These are phyloP conservation scores for Ctenosaura bakeri DNA, from an alignment of 2,797 vertebrate species.

Conservation along the genomic window DNA sequence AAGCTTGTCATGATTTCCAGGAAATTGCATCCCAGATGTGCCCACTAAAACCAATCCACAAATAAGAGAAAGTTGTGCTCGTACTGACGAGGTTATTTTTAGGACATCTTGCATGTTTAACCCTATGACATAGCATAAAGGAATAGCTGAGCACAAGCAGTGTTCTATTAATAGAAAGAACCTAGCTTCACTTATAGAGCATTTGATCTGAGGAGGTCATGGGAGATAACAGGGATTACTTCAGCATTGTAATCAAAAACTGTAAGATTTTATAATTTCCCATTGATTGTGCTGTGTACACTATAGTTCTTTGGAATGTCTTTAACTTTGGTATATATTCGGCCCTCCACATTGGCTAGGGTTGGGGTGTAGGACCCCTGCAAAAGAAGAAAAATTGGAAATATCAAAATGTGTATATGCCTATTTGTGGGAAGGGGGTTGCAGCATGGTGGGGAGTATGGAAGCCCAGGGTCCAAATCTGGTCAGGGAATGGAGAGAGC, in stretches of 20 bases:
- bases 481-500: no score
- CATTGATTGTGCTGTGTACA: neutral
- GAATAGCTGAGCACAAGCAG: neutral
- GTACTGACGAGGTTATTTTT: neutral
- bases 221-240: neutral
- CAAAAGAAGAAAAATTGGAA: no score
- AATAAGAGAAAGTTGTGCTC: neutral
- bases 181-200: neutral
- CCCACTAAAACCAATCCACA: neutral
- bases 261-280: neutral
- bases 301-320: no score
- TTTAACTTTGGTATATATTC: neutral
- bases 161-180: neutral
- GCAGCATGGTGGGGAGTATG: no score
- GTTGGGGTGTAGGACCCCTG: no score
- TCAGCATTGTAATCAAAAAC: neutral
- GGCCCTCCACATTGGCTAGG: no score
- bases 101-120: neutral
- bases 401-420: no score
- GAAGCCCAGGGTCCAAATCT: no score
- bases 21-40: conserved; percentile 21
- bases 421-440: no score
- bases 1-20: neutral
- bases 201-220: neutral
- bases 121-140: conserved; percentile 9